Conservation (phyloP, 2,113 vertebrate genomes). For the Etia nguti region DNA sequence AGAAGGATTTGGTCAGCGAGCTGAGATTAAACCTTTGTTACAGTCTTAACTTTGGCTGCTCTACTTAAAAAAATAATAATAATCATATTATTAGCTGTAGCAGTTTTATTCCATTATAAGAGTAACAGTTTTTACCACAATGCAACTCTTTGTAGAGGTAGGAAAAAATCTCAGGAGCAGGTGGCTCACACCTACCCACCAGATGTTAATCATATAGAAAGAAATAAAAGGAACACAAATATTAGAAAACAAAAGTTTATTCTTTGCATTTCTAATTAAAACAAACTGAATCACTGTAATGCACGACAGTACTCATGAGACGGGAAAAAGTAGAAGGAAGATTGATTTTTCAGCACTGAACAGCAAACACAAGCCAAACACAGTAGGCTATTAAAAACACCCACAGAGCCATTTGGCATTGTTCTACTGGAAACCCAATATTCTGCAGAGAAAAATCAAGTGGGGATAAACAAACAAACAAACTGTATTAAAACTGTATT, state of each 20-base stretch:
- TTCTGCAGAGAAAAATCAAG: slow-evolving; percentile 5
- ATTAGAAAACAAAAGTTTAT: not conserved
- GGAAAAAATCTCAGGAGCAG: not conserved
- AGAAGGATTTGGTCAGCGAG: not conserved
- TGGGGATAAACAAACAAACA: slow-evolving; percentile 41
- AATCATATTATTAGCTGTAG: not conserved
- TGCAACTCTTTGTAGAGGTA: not conserved
- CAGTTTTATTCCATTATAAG: not conserved
- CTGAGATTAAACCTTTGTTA: not conserved
- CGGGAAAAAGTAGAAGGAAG: not conserved
- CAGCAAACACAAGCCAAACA: slow-evolving; percentile 28
- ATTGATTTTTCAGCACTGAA: slow-evolving; percentile 39
- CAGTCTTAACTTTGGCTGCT: not conserved
- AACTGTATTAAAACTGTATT: slow-evolving; percentile 10
- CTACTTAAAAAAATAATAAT: rapidly evolving
- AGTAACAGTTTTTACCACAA: not conserved
- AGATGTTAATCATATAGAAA: not conserved
- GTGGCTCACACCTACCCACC: not conserved
- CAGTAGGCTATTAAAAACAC: slow-evolving; percentile 50
- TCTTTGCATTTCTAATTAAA: not conserved
- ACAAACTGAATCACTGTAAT: not conserved
- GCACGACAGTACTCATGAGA: not conserved
- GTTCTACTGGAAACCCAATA: slow-evolving; percentile 32
- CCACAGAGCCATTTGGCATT: slow-evolving; percentile 45
- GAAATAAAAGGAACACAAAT: not conserved